Evolutionary conservation across 2,888 invertebrate genomes (phyloP).

Genomic region (Helicoverpa assulta): DNA sequence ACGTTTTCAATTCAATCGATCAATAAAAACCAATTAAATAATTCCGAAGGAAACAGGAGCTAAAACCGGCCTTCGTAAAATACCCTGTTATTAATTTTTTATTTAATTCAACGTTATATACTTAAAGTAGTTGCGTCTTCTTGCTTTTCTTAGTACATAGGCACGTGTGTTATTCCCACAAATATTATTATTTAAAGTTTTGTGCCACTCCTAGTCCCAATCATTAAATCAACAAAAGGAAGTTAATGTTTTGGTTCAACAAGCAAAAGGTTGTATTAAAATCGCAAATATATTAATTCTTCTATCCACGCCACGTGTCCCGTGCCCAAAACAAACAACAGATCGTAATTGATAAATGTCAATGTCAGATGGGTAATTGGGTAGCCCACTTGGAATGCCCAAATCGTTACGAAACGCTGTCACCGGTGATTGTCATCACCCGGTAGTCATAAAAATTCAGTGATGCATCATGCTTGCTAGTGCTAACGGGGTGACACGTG

Average conservation of each 20-base stretch:
- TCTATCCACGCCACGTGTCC: conserved; percentile 37
- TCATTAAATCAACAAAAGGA: conserved; percentile 57
- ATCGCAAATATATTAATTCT: conserved; percentile 9
- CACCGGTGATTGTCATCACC: conserved; percentile 25
- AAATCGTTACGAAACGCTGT: conserved; percentile 7
- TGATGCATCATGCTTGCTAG: conserved; percentile 66
- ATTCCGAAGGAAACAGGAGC: background rate
- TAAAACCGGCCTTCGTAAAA: background rate
- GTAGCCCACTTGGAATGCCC: background rate
- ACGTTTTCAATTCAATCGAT: too few species aligned
- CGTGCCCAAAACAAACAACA: background rate
- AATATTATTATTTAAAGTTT: too few species aligned
- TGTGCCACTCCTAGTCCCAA: conserved; percentile 3
- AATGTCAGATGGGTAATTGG: conserved; percentile 10
- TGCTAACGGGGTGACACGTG: conserved; percentile 71
- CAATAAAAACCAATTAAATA: background rate
- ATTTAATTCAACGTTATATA: too few species aligned
- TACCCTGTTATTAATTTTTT: background rate
- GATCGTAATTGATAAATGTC: background rate
- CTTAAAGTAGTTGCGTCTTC: too few species aligned
- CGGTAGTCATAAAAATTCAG: conserved; percentile 49
- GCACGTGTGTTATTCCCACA: too few species aligned
- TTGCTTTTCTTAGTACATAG: background rate
- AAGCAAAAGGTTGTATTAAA: too few species aligned
- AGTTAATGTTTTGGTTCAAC: too few species aligned